Base-by-base conservation (phyloP, 64 coral and sea anemone genomes). In the Exaiptasia diaphana region DNA sequence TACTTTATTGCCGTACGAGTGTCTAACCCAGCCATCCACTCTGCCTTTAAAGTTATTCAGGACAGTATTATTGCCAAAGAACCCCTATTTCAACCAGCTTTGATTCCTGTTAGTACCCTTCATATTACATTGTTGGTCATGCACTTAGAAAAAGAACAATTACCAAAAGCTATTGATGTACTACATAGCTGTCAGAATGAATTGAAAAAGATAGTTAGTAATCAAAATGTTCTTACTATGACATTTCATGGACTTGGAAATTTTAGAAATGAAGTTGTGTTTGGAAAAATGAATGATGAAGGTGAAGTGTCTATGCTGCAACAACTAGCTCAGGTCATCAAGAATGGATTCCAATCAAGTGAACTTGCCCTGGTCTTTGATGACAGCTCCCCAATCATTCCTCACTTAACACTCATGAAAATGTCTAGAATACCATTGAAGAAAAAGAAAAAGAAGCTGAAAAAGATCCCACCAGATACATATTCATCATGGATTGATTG, bases 101-200 rank as follows among this genome's bases (percentile, higher is more conserved):
- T 99, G 40, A 77, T 99, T 62, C 90, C 95, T 32, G 41, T 89
- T 27, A 46, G 20, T 37, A 89, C 89, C 9, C 64, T 99, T 17
- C 95, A 99, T 33, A 48, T 99, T 20, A 99, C 95, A 28, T 76
- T 99, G 12, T 73, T 92, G 85, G 95, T 99, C n/a, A 88, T 99
- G 74, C 56, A 89, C 76, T 64, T 99, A 38, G 56, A 89, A 30
- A 27, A 78, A 14, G 65, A 80, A 31, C 31, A 80, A 40, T 72
- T 89, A 45, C 23, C 68, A 15, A 93, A 89, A 80, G 89, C 95
- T 61, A 73, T 76, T 37, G 60, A 41, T 45, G 28, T 85, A 13
- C 69, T 99, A 8, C 21, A 85, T 20, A 71, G 44, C 23, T 89
- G 95, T 40, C 67, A 50, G 45, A 49, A 34, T 45, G 56, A 61